Conservation (phyloP, 2,797 vertebrate species). For the Dendrocincla fuliginosa region DNA sequence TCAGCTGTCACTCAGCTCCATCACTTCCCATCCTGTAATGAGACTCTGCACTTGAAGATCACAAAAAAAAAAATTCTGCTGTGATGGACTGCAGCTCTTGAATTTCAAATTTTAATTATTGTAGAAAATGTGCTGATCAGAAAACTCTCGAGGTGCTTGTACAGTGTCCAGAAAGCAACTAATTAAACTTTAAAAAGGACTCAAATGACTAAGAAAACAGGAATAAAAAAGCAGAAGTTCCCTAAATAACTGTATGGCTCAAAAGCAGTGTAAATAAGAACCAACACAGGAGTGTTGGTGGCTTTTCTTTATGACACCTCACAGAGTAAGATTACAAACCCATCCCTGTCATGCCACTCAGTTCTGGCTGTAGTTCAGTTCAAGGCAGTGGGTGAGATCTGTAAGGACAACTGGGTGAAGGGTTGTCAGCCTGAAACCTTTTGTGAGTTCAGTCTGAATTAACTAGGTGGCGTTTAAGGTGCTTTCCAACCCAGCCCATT, state of each 20-base stretch:
- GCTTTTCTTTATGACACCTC: background rate
- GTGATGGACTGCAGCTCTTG: fast-evolving
- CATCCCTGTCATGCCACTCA: background rate
- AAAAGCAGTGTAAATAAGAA: background rate
- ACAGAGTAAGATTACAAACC: background rate
- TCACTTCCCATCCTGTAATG: background rate
- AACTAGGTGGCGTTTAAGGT: background rate
- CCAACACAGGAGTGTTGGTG: background rate
- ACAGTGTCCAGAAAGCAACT: background rate
- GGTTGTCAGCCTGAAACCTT: background rate
- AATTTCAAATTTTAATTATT: background rate
- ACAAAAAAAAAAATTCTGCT: background rate
- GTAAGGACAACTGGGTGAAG: background rate
- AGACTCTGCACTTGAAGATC: background rate
- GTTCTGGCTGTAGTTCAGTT: background rate
- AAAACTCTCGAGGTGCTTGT: background rate
- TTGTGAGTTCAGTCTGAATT: background rate
- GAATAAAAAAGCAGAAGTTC: background rate
- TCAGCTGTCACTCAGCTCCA: background rate
- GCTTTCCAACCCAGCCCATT: background rate
- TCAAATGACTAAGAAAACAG: background rate
- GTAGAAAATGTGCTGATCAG: background rate
- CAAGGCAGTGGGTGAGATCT: background rate
- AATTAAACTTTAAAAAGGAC: background rate
- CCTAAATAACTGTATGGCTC: background rate